Evolutionary conservation across 2,888 invertebrate species (phyloP), one percentile per base, ranked within the genome.

Genomic region (Drosophila acutilabella): DNA sequence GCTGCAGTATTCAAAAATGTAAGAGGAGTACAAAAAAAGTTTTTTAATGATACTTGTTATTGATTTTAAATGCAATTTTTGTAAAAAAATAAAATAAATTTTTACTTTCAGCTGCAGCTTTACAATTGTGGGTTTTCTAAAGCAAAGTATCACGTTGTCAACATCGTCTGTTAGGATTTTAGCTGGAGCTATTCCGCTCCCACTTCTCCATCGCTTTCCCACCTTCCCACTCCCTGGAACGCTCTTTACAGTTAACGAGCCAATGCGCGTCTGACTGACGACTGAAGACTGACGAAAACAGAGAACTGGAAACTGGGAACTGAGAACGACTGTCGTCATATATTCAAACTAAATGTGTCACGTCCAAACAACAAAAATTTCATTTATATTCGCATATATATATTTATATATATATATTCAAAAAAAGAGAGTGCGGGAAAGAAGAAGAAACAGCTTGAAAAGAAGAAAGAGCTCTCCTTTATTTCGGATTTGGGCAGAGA

Each of bases 281-380:
- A 64, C 61, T 88, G 78, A 79, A 85, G 77, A 64, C 61, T 47
- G 73, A 20, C 52, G 61, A 53, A 51, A 16, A 45, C 36, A 16
- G 50, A 14, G 26, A 58, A 42, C 36, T 38, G 56, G 36, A 40
- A 62, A 67, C 66, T 38, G 56, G 36, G 48, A 62, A 67, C 66
- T 73, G 71, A 65, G 66, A 71, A 78, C 73, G 65, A 78, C 78
- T 81, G 78, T 72, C 79, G 72, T 81, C 81, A 88, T 86, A 88
- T 86, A 88, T 88, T 56, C 81, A 75, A 88, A 87, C 88, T 87
- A 86, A 86, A 89, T 86, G 89, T 89, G 89, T 86, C 86, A 86
- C 86, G 86, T 86, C 78, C 89, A 80, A 84, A 79, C 87, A 85
- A 85, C 89, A 89, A 89, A 89, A 89, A 88, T 89, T 89, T 88